Percentiles rank a stretch among this genome's conserved stretches.
Evolutionary conservation across 1,140 invertebrate species (phyloP).

Genomic region (Ips typographus): DNA sequence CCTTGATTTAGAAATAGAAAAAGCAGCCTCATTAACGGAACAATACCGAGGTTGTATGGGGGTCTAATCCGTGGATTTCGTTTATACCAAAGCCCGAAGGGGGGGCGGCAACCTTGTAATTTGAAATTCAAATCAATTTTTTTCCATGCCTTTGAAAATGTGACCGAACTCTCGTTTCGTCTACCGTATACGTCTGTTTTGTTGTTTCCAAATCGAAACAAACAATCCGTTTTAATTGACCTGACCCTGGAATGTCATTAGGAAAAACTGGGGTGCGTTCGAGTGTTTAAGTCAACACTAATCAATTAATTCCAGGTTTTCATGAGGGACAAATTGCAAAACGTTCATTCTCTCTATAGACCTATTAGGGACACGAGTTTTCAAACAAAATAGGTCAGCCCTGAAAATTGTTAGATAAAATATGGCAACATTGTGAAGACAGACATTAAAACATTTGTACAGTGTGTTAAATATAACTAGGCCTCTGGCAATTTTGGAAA

Average conservation of each 20-base stretch:
- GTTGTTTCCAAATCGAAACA: constrained; percentile 3
- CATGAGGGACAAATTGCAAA: not conserved
- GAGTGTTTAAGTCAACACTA: constrained; percentile 14
- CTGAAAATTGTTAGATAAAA: too few relatives aligned
- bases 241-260: constrained; percentile 4
- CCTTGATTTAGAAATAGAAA: constrained; percentile 13
- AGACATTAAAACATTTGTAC: too few relatives aligned
- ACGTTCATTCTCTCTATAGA: constrained; percentile 2
- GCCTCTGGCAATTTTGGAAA: too few relatives aligned
- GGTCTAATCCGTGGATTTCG: constrained; percentile 8
- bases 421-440: too few relatives aligned
- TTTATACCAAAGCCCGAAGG: constrained; percentile 5
- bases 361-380: too few relatives aligned
- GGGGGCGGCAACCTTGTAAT: constrained; percentile 5
- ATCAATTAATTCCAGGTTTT: not conserved
- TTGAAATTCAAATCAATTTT: constrained; percentile 14
- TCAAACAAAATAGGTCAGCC: too few relatives aligned
- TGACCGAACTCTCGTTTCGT: not conserved
- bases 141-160: not conserved
- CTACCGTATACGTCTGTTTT: constrained; percentile 13
- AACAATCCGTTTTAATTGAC: constrained; percentile 25
- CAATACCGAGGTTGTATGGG: not conserved
- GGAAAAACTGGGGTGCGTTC: constrained; percentile 7
- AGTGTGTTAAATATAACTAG: too few relatives aligned
- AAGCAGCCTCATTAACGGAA: constrained; percentile 13